Percentiles rank a stretch among this genome's conserved stretches.
These are phyloP conservation scores for Sebastes hubbsi DNA, from an alignment of 2,797 vertebrate genomes.

Conservation along the genomic window DNA sequence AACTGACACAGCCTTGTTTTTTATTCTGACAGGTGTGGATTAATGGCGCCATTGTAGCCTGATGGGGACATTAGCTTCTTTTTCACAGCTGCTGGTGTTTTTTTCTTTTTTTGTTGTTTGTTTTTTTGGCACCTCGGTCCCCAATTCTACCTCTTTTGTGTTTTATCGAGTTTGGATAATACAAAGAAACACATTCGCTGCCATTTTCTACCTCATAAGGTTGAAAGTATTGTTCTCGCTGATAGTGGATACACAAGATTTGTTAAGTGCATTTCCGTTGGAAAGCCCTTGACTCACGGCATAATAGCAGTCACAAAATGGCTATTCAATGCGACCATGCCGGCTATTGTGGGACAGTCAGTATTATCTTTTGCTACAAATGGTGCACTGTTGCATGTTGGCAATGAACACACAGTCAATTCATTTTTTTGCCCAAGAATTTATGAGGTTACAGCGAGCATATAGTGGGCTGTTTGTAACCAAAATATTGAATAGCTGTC, in stretches of 20 bases:
- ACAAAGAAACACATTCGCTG: background rate
- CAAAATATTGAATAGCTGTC: constrained; percentile 17
- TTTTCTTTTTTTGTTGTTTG: background rate
- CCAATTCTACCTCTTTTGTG: background rate
- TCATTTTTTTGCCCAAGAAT: constrained; percentile 3
- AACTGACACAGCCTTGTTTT: background rate
- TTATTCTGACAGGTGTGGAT: constrained; percentile 32
- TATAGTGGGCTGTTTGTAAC: constrained; percentile 4
- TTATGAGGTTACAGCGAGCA: background rate
- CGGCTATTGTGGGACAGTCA: background rate
- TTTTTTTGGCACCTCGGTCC: background rate
- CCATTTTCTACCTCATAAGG: background rate
- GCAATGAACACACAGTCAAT: constrained; percentile 8
- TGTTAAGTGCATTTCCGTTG: background rate
- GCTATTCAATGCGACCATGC: background rate
- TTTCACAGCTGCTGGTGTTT: background rate
- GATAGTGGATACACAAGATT: background rate
- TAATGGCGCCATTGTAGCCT: constrained; percentile 11
- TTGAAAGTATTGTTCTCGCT: background rate
- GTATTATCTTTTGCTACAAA: constrained; percentile 35
- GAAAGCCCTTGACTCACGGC: background rate
- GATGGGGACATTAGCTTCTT: background rate
- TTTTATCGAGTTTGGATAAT: constrained; percentile 5
- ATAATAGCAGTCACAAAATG: constrained; percentile 3
- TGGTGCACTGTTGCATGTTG: constrained; percentile 19